Evolutionary conservation across 2,113 vertebrate genomes (phyloP), one percentile per base, ranked within the genome.

Genomic region (Sus scrofa): DNA sequence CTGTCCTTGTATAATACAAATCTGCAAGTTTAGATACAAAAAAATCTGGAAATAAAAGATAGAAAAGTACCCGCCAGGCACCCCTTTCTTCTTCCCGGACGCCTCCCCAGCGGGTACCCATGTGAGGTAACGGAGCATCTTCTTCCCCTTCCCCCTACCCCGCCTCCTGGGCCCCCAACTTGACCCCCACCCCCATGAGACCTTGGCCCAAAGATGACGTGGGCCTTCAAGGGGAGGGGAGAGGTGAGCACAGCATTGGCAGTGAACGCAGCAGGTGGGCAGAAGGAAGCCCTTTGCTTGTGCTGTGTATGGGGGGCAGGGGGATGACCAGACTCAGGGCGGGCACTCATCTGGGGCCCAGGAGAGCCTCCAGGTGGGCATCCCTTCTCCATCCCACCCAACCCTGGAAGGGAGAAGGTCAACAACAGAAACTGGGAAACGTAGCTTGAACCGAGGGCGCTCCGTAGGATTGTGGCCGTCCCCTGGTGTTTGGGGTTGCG

Each of bases 21-120:
- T 98, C 96, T 98, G 97, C 89, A 96, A 97, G 97, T 98, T 98
- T 97, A 97, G 98, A 98, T 98, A 98, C 97, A 98, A 98, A 98
- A 98, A 96, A 97, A 98, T 96, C 96, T 98, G 97, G 97, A 98
- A 97, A 98, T 97, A 97, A 98, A 98, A 98, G 97, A 96, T 98
- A 98, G 97, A 98, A 98, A 98, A 98, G 97, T 97, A 96, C 97
- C 96, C 94, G 89, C 96, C 95, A 94, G 97, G 96, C 75, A 92
- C 81, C 81, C 89, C 73, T 89, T 70, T 92, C 60, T 50, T 73
- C 62, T 67, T 58, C 65, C 79, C 2, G 24, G 82, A 83, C 95
- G 79, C 91, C 71, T 91, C 86, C 91, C 95, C 74, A 91, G 96
- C 86, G 97, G 96, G 97, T 92, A 96, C 95, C 9, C 1, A 92